phyloP scores from a whole-genome alignment of 2,888 invertebrate genomes.

The Hemithea aestivaria region DNA sequence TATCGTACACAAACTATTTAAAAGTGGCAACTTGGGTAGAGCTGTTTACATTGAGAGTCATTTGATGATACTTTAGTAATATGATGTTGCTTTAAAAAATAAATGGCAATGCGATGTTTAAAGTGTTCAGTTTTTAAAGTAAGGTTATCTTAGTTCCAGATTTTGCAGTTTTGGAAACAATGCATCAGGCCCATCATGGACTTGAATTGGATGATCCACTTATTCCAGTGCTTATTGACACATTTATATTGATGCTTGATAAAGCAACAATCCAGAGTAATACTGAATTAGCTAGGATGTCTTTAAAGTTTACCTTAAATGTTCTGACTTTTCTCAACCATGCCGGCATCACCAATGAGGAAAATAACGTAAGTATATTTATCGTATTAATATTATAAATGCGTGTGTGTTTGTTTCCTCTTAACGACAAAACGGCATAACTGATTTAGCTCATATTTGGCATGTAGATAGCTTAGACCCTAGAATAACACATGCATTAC shows the following conservation, averaged over 20 bases:
- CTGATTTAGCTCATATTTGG: no score
- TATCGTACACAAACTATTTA: constrained; percentile 31
- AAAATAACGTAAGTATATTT: constrained; percentile 31
- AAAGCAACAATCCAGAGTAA: constrained; percentile 25
- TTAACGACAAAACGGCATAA: no score
- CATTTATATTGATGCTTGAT: constrained; percentile 33
- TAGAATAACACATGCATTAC: no score
- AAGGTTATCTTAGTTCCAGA: no score
- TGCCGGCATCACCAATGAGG: not conserved
- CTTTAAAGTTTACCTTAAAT: constrained; percentile 36
- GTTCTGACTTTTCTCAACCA: constrained; percentile 32
- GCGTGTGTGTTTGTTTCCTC: no score
- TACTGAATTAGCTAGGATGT: constrained; percentile 26
- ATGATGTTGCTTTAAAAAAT: constrained; percentile 49
- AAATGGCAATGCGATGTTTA: not conserved
- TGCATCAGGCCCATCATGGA: constrained; percentile 30
- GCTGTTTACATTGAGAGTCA: constrained; percentile 43
- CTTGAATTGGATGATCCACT: constrained; percentile 30
- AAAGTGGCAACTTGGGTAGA: constrained; percentile 56
- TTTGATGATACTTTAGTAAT: constrained; percentile 67
- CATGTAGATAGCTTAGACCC: no score
- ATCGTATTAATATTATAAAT: no score
- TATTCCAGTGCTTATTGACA: constrained; percentile 37
- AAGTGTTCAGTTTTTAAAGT: not conserved
- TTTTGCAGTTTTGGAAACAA: not conserved